Conservation (phyloP, 1,140 invertebrate species). For the Calycopis cecrops region DNA sequence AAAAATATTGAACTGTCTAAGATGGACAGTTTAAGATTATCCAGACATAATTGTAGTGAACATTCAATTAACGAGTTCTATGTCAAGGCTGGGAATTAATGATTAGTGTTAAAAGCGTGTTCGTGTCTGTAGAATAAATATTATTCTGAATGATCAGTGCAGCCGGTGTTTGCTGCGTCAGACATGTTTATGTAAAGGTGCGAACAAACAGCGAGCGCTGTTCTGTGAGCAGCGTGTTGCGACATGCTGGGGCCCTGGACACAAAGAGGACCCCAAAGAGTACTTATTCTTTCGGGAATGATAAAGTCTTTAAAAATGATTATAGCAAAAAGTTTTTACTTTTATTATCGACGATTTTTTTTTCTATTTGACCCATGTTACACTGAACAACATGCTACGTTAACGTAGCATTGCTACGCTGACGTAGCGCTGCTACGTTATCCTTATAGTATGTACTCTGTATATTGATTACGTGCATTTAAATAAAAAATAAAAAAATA, state of each 20-base stretch:
- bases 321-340: no score
- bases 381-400: no score
- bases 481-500: no score
- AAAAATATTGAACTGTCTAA: not conserved
- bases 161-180: slow-evolving; percentile 46
- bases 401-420: no score
- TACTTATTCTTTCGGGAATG: no score
- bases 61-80: slow-evolving; percentile 2
- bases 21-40: not conserved
- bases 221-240: slow-evolving; percentile 23
- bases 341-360: no score
- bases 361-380: no score
- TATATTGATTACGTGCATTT: no score
- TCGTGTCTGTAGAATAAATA: slow-evolving; percentile 61
- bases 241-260: no score
- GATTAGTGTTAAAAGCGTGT: slow-evolving; percentile 24
- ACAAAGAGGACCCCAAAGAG: no score
- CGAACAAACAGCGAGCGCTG: not conserved
- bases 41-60: not conserved
- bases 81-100: slow-evolving; percentile 11
- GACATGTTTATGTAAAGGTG: slow-evolving; percentile 71
- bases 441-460: not conserved
- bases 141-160: slow-evolving; percentile 71
- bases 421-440: no score
- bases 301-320: no score